Base-by-base conservation (phyloP, 2,888 invertebrate genomes). In the Euplagia quadripunctaria region DNA sequence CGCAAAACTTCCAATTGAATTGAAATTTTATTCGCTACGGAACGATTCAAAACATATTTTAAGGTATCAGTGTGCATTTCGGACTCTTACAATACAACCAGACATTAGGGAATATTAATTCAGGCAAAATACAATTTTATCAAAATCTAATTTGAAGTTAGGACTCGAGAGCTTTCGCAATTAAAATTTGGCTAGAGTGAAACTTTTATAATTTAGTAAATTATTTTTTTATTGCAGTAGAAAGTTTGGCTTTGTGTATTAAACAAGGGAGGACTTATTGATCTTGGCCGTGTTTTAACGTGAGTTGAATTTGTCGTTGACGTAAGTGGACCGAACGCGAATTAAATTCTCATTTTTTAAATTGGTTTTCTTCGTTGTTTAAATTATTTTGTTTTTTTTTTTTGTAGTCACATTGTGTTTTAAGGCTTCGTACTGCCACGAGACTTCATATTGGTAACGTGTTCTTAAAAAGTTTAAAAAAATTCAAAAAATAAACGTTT, bases 191-290 rank as follows among this genome's bases (percentile, higher is more conserved):
- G 46, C 63, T 68, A 46, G 31, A 67, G 64, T 72, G 20, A 70
- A 81, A 74, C 66, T 73, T 72, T 55, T 67, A 64, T 71, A 71
- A 79, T 82, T 75, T 73, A n/a, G 20, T 16, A 51, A 74, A 79
- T 76, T 64, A 69, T 72, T 80, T 74, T 61, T 80, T 81, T 64
- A 68, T 73, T 64, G 64, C 61, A 65, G 63, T 67, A 66, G 0
- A 16, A 71, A 61, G 71, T 67, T 67, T 14, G n/a, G 61, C 41
- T 67, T 67, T 67, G 51, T 67, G 14, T 67, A 58, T 72, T n/a
- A 72, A 67, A 66, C n/a, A 63, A 42, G 49, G 49, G n/a, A 20
- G 61, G 42, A 41, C 41, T 63, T 64, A 70, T 64, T 64, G 64
- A 51, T 64, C 11, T 41, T 51, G 8, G 7, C 31, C 20, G 4